These are phyloP conservation scores for Merops nubicus DNA, from an alignment of 2,113 vertebrate species.

Conservation along the genomic window DNA sequence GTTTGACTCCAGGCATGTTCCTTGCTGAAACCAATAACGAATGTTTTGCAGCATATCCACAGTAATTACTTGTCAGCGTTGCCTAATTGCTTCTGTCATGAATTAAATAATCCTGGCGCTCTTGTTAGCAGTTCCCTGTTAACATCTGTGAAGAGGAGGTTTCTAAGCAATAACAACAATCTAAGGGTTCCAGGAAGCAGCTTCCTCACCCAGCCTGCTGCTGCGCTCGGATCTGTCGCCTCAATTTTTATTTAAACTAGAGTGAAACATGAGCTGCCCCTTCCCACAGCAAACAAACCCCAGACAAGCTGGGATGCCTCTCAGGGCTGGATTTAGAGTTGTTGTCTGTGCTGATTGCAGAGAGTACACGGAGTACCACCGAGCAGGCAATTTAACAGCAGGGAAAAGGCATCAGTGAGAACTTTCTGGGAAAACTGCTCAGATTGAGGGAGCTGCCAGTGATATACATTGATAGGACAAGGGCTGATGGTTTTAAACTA, in stretches of 20 bases:
- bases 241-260: background rate
- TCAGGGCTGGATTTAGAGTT: background rate
- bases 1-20: background rate
- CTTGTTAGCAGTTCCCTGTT: background rate
- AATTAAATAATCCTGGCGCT: background rate
- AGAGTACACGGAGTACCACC: accelerated
- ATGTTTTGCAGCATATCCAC: background rate
- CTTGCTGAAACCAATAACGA: background rate
- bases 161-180: background rate
- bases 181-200: background rate
- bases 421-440: background rate
- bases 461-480: background rate
- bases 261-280: background rate
- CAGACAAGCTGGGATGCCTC: background rate
- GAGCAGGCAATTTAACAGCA: too few relatives aligned
- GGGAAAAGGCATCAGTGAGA: background rate
- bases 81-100: background rate
- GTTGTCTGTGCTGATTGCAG: background rate
- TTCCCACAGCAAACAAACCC: background rate
- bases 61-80: background rate
- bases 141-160: background rate
- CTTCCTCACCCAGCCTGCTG: background rate
- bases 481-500: background rate
- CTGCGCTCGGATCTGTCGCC: background rate
- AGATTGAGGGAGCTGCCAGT: accelerated